Evolutionary conservation across 2,888 invertebrate genomes (phyloP).

Genomic region (Arrhopalites spinosus): DNA sequence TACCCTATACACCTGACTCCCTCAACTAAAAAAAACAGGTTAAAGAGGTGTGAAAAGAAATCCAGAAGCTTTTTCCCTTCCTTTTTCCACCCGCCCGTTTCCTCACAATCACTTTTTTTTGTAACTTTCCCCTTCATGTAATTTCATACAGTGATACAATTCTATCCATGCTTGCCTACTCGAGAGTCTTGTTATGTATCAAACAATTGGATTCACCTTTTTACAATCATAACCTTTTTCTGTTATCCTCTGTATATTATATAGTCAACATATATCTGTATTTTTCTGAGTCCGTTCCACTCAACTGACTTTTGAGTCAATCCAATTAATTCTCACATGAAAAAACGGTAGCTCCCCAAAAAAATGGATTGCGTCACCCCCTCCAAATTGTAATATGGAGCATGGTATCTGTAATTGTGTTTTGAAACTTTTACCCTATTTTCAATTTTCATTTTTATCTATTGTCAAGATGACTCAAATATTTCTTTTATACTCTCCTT

Average conservation of each 20-base stretch:
- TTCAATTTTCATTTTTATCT: too few species aligned
- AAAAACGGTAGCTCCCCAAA: too few species aligned
- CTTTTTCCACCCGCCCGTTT: neutral
- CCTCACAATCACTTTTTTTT: neutral
- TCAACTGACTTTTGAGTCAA: neutral
- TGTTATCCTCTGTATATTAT: conserved; percentile 13
- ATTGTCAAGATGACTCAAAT: too few species aligned
- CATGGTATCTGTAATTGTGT: too few species aligned
- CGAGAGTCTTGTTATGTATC: neutral
- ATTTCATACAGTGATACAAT: neutral
- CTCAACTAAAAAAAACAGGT: conserved; percentile 5
- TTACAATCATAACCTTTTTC: conserved; percentile 12
- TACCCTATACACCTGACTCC: conserved; percentile 29
- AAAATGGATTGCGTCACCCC: too few species aligned
- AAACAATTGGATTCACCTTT: conserved; percentile 38
- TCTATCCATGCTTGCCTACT: neutral
- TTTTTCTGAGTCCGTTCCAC: neutral
- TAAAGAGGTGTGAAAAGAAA: conserved; percentile 34
- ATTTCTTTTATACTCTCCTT: too few species aligned
- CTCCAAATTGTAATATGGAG: too few species aligned
- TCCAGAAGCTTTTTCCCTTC: conserved; percentile 21
- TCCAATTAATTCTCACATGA: neutral
- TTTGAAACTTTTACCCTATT: too few species aligned
- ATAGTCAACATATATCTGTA: neutral
- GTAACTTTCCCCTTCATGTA: neutral